A percentile compares a stretch with the other conserved stretches of the same genome.
Conservation (phyloP, 1,140 invertebrate genomes). For the Batillaria attramentaria region DNA sequence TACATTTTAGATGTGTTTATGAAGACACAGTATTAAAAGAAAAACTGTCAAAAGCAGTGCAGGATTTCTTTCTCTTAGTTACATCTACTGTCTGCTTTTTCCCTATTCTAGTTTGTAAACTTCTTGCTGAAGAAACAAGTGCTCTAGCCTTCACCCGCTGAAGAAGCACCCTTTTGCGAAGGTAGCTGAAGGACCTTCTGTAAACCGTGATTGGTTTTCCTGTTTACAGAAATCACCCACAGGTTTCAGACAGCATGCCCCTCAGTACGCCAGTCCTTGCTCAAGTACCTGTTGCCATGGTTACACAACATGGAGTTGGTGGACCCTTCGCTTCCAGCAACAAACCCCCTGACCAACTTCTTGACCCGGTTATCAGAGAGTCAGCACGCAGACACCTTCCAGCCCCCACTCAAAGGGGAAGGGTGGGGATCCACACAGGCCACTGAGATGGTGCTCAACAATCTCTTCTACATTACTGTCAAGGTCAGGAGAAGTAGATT, state of each 20-base stretch:
- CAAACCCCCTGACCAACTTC: slow-evolving; percentile 70
- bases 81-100: too few species aligned
- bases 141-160: too few species aligned
- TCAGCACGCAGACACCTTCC: slow-evolving; percentile 58
- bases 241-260: slow-evolving; percentile 95
- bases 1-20: too few species aligned
- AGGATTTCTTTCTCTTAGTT: too few species aligned
- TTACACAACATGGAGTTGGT: slow-evolving; percentile 98
- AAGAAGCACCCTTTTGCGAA: too few species aligned
- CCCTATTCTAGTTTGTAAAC: too few species aligned
- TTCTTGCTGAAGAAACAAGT: too few species aligned
- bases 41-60: too few species aligned
- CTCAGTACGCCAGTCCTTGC: slow-evolving; percentile 88
- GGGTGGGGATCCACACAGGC: slow-evolving; percentile 97
- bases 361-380: slow-evolving; percentile 62
- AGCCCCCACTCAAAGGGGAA: slow-evolving; percentile 78
- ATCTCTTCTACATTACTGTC: slow-evolving; percentile 97
- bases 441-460: slow-evolving; percentile 99
- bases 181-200: neutral
- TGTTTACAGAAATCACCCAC: slow-evolving; percentile 90
- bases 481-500: slow-evolving; percentile 55
- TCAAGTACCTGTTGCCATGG: slow-evolving; percentile 97
- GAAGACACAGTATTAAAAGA: too few species aligned
- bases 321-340: slow-evolving; percentile 93
- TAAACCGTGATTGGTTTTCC: neutral